phyloP scores from a whole-genome alignment of 2,888 invertebrate species.

The Diarsia mendica region DNA sequence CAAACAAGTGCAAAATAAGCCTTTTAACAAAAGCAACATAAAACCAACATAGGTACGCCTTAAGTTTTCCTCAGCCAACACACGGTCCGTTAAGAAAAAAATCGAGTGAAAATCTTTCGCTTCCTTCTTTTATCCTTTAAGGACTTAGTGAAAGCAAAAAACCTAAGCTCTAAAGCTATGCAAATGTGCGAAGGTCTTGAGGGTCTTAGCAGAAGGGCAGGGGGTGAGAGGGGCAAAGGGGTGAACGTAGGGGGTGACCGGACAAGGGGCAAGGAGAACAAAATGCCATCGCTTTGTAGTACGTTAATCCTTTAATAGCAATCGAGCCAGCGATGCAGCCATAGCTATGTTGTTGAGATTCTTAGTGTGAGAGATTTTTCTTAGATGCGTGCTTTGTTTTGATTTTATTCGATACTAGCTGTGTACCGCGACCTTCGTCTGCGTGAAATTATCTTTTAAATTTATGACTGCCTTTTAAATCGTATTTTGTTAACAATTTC shows the following conservation, averaged over 20 bases:
- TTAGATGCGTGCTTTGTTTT: constrained; percentile 14
- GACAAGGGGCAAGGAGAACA: constrained; percentile 86
- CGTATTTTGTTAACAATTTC: too few species aligned
- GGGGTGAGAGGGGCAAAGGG: constrained; percentile 57
- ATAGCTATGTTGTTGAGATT: constrained; percentile 55
- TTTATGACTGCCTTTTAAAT: too few species aligned
- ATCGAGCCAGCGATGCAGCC: constrained; percentile 76
- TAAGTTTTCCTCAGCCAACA: constrained; percentile 34
- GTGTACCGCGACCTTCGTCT: too few species aligned
- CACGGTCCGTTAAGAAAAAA: constrained; percentile 61
- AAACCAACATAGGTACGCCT: constrained; percentile 6
- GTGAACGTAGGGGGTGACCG: constrained; percentile 67
- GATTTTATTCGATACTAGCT: not conserved
- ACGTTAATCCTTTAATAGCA: constrained; percentile 89
- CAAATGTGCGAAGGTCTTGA: constrained; percentile 89
- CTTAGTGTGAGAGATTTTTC: constrained; percentile 33
- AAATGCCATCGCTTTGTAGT: constrained; percentile 88
- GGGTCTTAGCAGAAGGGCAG: constrained; percentile 75
- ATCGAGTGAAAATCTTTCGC: constrained; percentile 68
- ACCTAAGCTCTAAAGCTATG: constrained; percentile 88
- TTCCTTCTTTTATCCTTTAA: constrained; percentile 84
- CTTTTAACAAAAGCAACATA: not conserved
- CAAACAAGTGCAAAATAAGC: not conserved
- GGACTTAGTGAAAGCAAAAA: constrained; percentile 83
- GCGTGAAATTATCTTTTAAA: too few species aligned